Conservation (phyloP, 2,113 vertebrate species). For the Pseudois nayaur region DNA sequence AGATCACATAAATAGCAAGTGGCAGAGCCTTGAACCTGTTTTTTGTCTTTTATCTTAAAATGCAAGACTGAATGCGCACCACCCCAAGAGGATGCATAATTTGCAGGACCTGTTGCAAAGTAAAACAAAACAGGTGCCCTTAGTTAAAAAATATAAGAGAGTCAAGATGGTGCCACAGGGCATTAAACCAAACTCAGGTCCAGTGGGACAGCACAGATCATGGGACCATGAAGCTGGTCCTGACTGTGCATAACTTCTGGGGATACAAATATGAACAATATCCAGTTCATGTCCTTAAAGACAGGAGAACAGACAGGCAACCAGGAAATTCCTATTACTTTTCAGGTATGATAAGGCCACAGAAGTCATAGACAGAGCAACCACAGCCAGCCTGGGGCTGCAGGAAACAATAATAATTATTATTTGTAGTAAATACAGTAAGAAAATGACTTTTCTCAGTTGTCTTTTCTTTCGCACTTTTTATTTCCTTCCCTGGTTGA, state of each 20-base stretch:
- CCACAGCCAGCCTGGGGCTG: not conserved
- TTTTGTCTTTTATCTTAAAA: not conserved
- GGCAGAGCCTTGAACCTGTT: not conserved
- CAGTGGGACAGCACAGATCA: too few species aligned
- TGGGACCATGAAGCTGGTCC: not conserved
- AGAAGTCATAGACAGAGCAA: not conserved
- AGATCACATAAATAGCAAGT: not conserved
- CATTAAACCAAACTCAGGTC: not conserved
- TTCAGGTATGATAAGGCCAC: not conserved
- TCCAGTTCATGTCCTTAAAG: not conserved
- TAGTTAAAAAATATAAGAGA: not conserved
- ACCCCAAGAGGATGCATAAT: not conserved
- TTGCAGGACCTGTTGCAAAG: not conserved
- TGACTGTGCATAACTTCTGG: not conserved
- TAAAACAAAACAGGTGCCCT: not conserved
- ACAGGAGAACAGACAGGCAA: not conserved
- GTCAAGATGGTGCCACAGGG: not conserved
- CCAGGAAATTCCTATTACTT: not conserved
- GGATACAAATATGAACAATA: not conserved
- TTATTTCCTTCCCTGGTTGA: not conserved
- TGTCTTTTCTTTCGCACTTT: not conserved
- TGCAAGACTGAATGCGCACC: not conserved
- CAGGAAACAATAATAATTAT: not conserved
- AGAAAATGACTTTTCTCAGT: not conserved
- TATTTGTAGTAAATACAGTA: not conserved